A percentile compares a stretch with the other conserved stretches of the same genome.
These are phyloP conservation scores for Nothocercus nigrocapillus DNA, from an alignment of 2,113 vertebrate genomes.

Conservation along the genomic window DNA sequence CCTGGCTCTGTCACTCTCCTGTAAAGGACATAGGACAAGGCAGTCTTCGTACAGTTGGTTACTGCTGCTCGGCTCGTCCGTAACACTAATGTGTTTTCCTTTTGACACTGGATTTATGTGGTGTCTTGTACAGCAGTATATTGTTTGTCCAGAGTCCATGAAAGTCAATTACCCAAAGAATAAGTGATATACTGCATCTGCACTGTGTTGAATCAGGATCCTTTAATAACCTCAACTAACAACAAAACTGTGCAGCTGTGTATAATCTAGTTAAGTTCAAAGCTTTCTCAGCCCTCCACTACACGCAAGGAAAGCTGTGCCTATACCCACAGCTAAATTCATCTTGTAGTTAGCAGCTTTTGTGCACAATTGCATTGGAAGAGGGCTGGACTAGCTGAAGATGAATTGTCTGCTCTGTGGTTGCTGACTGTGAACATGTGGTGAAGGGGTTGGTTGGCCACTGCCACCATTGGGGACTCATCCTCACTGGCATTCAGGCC, in stretches of 20 bases:
- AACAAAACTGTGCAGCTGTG: not conserved
- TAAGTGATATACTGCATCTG: not conserved
- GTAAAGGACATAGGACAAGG: not conserved
- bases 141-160: not conserved
- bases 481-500: not conserved
- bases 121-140: not conserved
- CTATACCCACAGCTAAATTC: not conserved
- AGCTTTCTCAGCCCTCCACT: not conserved
- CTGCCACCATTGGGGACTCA: not conserved
- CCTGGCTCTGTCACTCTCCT: not conserved
- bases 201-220: not conserved
- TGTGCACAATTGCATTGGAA: not conserved
- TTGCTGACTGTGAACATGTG: not conserved
- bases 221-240: not conserved
- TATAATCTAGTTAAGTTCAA: not conserved
- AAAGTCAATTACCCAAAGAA: not conserved
- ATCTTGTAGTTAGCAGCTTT: not conserved
- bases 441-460: not conserved
- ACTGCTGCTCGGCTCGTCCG: not conserved
- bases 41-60: not conserved
- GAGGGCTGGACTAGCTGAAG: not conserved
- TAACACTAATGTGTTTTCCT: not conserved
- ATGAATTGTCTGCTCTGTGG: not conserved
- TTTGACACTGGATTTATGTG: not conserved
- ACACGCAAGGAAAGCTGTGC: not conserved